Evolutionary conservation across 2,888 invertebrate genomes (phyloP).

Genomic region (Hypolimnas misippus): DNA sequence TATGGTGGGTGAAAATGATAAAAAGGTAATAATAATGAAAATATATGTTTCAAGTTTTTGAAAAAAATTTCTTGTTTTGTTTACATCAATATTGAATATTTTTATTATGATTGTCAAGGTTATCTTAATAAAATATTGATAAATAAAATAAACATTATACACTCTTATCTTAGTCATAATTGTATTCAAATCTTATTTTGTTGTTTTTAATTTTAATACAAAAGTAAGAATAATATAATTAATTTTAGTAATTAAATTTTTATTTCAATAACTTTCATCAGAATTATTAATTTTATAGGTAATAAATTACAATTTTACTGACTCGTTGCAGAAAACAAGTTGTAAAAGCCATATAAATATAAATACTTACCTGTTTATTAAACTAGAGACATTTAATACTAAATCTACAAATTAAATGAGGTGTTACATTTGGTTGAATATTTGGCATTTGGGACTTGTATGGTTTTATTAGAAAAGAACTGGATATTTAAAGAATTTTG

Average conservation of each 20-base stretch:
- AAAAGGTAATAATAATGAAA: constrained; percentile 85
- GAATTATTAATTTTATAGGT: neutral
- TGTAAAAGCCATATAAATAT: neutral
- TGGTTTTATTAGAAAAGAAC: neutral
- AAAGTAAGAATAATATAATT: too few relatives aligned
- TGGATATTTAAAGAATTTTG: neutral
- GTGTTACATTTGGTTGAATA: neutral
- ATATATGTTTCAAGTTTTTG: neutral
- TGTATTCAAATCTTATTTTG: neutral
- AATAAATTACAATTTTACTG: neutral
- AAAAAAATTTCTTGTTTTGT: neutral
- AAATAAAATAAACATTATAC: neutral
- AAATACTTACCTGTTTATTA: neutral
- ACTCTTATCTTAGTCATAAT: neutral
- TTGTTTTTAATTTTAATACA: too few relatives aligned
- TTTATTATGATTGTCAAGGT: neutral
- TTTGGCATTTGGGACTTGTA: neutral
- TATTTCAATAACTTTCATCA: too few relatives aligned
- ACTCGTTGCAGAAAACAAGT: too few relatives aligned
- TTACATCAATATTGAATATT: neutral
- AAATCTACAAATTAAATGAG: constrained; percentile 1
- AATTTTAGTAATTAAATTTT: neutral
- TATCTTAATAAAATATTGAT: constrained; percentile 8
- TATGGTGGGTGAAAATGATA: constrained; percentile 90
- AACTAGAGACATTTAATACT: neutral